These are phyloP conservation scores for Delia radicum DNA, from an alignment of 1,140 invertebrate genomes.

Conservation along the genomic window DNA sequence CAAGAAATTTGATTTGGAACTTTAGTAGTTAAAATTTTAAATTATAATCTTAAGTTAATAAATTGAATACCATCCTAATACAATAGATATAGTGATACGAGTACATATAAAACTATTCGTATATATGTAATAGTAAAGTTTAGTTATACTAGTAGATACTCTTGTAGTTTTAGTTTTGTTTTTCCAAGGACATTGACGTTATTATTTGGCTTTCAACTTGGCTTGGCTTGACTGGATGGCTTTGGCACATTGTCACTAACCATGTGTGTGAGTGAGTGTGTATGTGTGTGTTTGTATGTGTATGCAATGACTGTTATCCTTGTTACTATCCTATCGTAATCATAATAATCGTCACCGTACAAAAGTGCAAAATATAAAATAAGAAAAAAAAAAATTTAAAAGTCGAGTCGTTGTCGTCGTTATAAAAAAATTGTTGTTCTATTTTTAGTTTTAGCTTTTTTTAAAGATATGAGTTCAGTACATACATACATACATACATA, in stretches of 20 bases:
- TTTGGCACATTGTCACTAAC: background rate
- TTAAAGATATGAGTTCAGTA: too few relatives aligned
- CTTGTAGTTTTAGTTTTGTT: background rate
- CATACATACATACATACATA: too few relatives aligned
- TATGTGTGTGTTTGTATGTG: background rate
- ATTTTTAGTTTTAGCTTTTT: background rate
- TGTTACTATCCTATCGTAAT: background rate
- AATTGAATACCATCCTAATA: background rate
- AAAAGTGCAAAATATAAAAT: background rate
- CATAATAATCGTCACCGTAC: constrained; percentile 3
- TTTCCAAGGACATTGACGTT: constrained; percentile 1
- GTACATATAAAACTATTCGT: background rate
- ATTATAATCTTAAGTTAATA: too few relatives aligned
- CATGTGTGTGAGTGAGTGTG: background rate
- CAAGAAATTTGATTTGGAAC: too few relatives aligned
- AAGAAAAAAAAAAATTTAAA: background rate
- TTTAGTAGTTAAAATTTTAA: too few relatives aligned
- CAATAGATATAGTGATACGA: too few relatives aligned
- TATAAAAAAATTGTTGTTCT: background rate
- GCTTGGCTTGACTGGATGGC: background rate
- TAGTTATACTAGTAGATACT: background rate
- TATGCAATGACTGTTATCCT: background rate
- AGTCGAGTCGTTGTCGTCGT: background rate
- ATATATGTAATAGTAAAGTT: background rate
- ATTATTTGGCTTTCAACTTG: constrained; percentile 4